Percentiles rank a stretch among this genome's conserved stretches.
phyloP scores from a whole-genome alignment of 2,113 vertebrate species.

The Fregetta grallaria region DNA sequence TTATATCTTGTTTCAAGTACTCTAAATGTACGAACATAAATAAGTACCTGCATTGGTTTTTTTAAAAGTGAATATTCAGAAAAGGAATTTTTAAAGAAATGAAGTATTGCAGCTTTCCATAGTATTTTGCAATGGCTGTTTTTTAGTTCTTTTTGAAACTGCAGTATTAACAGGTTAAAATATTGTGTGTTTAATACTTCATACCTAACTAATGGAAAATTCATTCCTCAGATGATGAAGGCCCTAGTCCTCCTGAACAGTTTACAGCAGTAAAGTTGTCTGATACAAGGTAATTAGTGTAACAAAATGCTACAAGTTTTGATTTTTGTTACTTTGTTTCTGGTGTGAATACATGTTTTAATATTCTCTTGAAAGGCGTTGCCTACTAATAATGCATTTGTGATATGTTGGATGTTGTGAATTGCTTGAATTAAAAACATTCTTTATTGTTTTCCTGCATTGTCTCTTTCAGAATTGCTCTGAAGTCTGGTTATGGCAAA shows the following conservation, averaged over 20 bases:
- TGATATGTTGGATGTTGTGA: background rate
- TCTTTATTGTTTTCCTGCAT: background rate
- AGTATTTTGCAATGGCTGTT: background rate
- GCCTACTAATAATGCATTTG: background rate
- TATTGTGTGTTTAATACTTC: background rate
- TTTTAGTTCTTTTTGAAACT: background rate
- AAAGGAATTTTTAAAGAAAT: background rate
- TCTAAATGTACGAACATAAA: background rate
- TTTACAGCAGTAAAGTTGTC: slow-evolving; percentile 94
- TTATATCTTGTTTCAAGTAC: background rate
- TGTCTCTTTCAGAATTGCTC: slow-evolving; percentile 81
- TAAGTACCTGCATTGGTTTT: background rate
- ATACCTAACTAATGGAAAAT: background rate
- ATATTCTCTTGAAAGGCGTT: background rate
- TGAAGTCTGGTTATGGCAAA: slow-evolving; percentile 97
- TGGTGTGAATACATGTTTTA: background rate
- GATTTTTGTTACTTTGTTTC: background rate
- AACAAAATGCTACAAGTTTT: background rate
- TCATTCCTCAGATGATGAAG: slow-evolving; percentile 83
- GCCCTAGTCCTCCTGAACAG: slow-evolving; percentile 93
- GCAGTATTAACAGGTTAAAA: background rate
- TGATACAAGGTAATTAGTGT: slow-evolving; percentile 83
- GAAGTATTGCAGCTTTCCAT: background rate
- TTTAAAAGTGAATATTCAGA: background rate
- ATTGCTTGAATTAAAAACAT: background rate